These are phyloP conservation scores for Vimba vimba DNA, from an alignment of 2,113 vertebrate species.

Conservation along the genomic window DNA sequence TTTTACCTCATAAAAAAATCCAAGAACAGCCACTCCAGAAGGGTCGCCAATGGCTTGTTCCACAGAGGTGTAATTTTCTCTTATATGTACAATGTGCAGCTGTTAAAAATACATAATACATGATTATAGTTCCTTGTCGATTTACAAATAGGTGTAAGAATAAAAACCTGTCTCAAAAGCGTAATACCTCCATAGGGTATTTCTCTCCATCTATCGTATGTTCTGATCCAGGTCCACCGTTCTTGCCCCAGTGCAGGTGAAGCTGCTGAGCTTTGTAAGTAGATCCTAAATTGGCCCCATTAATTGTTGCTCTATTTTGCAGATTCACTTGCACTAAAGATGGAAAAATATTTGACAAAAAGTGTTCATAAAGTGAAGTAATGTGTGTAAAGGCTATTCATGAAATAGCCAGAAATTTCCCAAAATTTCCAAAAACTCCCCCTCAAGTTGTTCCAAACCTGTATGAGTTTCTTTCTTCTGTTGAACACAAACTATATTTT, in stretches of 20 bases:
- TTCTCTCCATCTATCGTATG: conserved; percentile 83
- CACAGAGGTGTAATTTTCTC: conserved; percentile 54
- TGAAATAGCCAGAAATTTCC: no score
- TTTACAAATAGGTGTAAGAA: neutral
- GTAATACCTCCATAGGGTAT: conserved; percentile 85
- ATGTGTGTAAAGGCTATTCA: neutral
- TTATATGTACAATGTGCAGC: conserved; percentile 87
- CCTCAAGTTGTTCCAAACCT: no score
- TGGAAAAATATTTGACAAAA: conserved; percentile 15
- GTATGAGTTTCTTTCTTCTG: no score
- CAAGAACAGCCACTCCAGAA: conserved; percentile 80
- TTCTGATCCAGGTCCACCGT: conserved; percentile 68
- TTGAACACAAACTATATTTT: no score
- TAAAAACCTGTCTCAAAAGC: neutral
- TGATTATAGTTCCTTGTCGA: neutral
- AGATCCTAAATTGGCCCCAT: conserved; percentile 67
- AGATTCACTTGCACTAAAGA: conserved; percentile 76
- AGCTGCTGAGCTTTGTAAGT: conserved; percentile 78
- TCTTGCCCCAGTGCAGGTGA: conserved; percentile 85
- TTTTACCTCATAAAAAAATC: conserved; percentile 82
- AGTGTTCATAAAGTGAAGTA: conserved; percentile 2
- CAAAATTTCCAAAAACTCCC: no score
- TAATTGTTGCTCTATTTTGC: conserved; percentile 13
- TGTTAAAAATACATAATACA: conserved; percentile 53
- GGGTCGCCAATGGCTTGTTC: conserved; percentile 50